Evolutionary conservation across 2,888 invertebrate species (phyloP).

Genomic region (Drosophila affinis): DNA sequence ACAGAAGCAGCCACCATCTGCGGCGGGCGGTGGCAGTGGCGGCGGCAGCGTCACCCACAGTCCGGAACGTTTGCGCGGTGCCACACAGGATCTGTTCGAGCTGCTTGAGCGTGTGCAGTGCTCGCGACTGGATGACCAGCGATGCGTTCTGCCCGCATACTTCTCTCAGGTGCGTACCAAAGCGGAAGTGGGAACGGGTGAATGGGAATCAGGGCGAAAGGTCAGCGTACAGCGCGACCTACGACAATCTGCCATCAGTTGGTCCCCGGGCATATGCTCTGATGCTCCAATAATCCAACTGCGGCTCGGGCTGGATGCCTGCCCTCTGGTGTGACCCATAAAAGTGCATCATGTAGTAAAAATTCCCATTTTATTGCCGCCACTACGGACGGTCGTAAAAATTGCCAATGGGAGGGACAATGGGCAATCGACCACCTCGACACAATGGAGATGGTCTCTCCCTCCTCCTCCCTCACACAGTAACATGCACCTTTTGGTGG

Average conservation of each 20-base stretch:
- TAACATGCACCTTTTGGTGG: conserved; percentile 29
- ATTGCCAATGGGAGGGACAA: conserved; percentile 55
- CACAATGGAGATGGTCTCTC: conserved; percentile 15
- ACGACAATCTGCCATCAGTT: conserved; percentile 38
- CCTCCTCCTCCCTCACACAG: not conserved
- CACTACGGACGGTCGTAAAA: conserved; percentile 55
- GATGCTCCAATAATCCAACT: conserved; percentile 55
- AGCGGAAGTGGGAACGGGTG: no score
- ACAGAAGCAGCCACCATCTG: conserved; percentile 70
- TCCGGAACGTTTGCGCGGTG: conserved; percentile 85
- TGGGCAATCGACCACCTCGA: conserved; percentile 4
- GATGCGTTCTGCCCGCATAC: conserved; percentile 96
- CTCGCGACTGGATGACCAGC: conserved; percentile 97
- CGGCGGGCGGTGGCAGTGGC: conserved; percentile 53
- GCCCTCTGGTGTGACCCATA: conserved; percentile 53
- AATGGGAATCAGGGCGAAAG: not conserved
- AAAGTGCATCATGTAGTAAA: conserved; percentile 58
- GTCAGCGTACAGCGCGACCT: conserved; percentile 43
- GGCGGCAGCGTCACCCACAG: conserved; percentile 80
- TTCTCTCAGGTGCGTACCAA: conserved; percentile 90
- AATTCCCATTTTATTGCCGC: conserved; percentile 53
- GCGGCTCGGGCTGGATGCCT: not conserved
- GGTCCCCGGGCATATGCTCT: conserved; percentile 52
- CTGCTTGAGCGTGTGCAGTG: conserved; percentile 97
- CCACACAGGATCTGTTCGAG: conserved; percentile 93